phyloP scores from a whole-genome alignment of 2,888 invertebrate species.

The Osmoderma eremita region DNA sequence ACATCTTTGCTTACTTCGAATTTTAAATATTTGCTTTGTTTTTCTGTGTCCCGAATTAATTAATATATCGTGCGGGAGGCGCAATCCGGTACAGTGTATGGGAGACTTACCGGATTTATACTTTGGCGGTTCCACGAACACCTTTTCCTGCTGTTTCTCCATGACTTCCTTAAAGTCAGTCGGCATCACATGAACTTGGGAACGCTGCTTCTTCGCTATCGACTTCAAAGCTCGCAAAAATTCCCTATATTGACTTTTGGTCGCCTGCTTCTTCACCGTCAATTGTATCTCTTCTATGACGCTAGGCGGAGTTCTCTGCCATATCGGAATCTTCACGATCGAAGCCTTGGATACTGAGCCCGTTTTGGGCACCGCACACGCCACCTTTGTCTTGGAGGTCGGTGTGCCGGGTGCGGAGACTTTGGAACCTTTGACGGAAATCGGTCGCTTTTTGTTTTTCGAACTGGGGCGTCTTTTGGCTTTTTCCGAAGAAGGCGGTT shows the following conservation, averaged over 20 bases:
- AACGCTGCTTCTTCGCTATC: conserved; percentile 24
- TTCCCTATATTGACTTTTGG: conserved; percentile 39
- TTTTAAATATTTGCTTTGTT: too few relatives aligned
- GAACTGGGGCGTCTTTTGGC: neutral
- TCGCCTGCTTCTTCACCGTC: conserved; percentile 41
- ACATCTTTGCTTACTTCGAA: too few relatives aligned
- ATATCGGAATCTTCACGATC: conserved; percentile 31
- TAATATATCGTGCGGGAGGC: neutral
- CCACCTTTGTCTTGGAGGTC: neutral
- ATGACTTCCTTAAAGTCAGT: conserved; percentile 4
- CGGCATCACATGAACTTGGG: conserved; percentile 25
- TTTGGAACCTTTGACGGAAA: neutral
- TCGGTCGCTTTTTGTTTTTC: neutral
- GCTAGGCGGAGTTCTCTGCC: conserved; percentile 41
- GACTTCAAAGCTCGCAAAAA: conserved; percentile 36
- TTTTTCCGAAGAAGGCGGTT: neutral
- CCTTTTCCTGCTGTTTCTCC: conserved; percentile 28
- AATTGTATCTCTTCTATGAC: conserved; percentile 41
- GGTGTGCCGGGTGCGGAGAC: neutral
- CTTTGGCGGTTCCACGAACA: neutral
- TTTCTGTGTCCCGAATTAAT: too few relatives aligned
- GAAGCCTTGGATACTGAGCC: neutral
- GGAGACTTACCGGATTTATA: neutral
- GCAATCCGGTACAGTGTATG: neutral
- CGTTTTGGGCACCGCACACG: neutral